Percentiles rank a stretch among this genome's conserved stretches.
Evolutionary conservation across 2,888 invertebrate genomes (phyloP).

Genomic region (Philereme transversata): DNA sequence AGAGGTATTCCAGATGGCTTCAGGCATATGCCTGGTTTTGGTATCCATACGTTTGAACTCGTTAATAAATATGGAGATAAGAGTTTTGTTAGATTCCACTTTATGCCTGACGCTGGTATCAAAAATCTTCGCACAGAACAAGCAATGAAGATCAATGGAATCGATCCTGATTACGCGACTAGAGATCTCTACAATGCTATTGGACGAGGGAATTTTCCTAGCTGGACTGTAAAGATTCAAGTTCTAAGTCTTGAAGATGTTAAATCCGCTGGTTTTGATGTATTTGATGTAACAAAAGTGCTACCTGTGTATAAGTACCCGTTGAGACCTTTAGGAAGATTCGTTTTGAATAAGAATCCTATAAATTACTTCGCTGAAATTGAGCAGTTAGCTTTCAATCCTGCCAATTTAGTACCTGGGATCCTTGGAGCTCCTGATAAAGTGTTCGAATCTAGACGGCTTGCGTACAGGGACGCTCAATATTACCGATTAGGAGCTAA

Average conservation of each 20-base stretch:
- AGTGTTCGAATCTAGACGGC: slow-evolving; percentile 92
- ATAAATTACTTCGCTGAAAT: slow-evolving; percentile 95
- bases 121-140: slow-evolving; percentile 87
- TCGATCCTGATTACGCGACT: slow-evolving; percentile 94
- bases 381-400: slow-evolving; percentile 94
- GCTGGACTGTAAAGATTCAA: slow-evolving; percentile 91
- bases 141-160: slow-evolving; percentile 86
- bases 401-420: slow-evolving; percentile 94
- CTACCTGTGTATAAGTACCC: slow-evolving; percentile 92
- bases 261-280: slow-evolving; percentile 89
- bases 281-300: slow-evolving; percentile 95
- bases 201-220: slow-evolving; percentile 86
- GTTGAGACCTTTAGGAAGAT: slow-evolving; percentile 90
- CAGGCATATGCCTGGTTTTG: slow-evolving; percentile 96
- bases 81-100: slow-evolving; percentile 94
- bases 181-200: slow-evolving; percentile 95
- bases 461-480: slow-evolving; percentile 95
- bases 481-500: slow-evolving; percentile 93
- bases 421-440: slow-evolving; percentile 95
- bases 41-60: slow-evolving; percentile 94
- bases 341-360: slow-evolving; percentile 94
- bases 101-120: slow-evolving; percentile 93
- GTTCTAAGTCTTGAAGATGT: slow-evolving; percentile 93
- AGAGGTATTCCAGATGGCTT: slow-evolving; percentile 95
- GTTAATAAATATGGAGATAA: slow-evolving; percentile 88